Percentiles rank a stretch among this genome's conserved stretches.
Conservation (phyloP, 1,140 invertebrate species). For the Aphelenchoides fujianensis region DNA sequence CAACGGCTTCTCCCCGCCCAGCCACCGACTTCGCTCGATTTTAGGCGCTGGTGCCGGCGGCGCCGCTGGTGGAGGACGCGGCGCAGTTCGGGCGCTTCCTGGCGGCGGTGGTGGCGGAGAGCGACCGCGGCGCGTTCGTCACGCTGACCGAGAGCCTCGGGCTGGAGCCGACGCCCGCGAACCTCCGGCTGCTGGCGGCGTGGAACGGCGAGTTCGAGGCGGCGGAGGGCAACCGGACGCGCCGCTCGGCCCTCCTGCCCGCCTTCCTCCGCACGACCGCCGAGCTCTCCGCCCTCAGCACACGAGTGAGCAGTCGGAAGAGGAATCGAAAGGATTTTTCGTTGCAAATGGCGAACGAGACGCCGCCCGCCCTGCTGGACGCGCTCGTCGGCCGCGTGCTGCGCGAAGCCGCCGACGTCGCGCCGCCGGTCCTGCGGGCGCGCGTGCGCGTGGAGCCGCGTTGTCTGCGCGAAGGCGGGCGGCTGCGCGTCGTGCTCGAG, state of each 20-base stretch:
- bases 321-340: too few relatives aligned
- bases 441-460: constrained; percentile 1
- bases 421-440: not conserved
- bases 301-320: not conserved
- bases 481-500: not conserved
- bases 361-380: constrained; percentile 2
- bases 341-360: too few relatives aligned
- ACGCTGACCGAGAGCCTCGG: constrained; percentile 2
- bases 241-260: not conserved
- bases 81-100: not conserved
- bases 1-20: not conserved
- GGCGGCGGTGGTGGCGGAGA: not conserved
- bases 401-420: not conserved
- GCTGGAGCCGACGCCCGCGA: not conserved
- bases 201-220: not conserved
- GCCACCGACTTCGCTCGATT: not conserved
- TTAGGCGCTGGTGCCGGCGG: constrained; percentile 3
- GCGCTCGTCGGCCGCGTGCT: not conserved
- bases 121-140: not conserved
- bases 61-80: not conserved
- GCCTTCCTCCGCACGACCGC: not conserved
- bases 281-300: not conserved
- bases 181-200: not conserved
- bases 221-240: not conserved
- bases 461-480: not conserved